phyloP scores from a whole-genome alignment of 2,888 invertebrate species.

The Phyllotreta striolata region DNA sequence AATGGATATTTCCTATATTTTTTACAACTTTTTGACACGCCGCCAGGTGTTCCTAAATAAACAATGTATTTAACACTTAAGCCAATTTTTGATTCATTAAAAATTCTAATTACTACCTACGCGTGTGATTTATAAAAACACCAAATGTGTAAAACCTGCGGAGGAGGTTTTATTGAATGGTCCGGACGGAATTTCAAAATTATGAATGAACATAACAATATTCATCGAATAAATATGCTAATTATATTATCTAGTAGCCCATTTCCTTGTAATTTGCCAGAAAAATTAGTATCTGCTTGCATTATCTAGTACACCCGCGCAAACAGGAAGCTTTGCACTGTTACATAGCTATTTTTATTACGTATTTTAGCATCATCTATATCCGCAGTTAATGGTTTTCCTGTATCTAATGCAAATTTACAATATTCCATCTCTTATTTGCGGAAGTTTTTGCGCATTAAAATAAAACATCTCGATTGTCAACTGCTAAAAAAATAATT shows the following conservation, averaged over 20 bases:
- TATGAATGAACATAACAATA: constrained; percentile 15
- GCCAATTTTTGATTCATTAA: constrained; percentile 18
- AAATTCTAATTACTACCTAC: constrained; percentile 23
- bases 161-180: constrained; percentile 13
- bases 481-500: too few species aligned
- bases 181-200: neutral
- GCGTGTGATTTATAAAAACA: constrained; percentile 11
- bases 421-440: too few species aligned
- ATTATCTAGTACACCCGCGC: constrained; percentile 14
- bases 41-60: constrained; percentile 8
- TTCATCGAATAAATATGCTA: constrained; percentile 1
- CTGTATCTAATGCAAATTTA: too few species aligned
- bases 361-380: neutral
- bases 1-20: too few species aligned
- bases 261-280: constrained; percentile 5
- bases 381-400: too few species aligned
- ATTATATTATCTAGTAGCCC: constrained; percentile 3
- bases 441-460: too few species aligned
- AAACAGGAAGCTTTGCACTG: constrained; percentile 23
- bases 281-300: constrained; percentile 12
- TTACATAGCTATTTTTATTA: constrained; percentile 9
- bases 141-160: constrained; percentile 1
- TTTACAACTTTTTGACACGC: neutral
- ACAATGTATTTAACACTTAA: constrained; percentile 13
- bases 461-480: too few species aligned